These are phyloP conservation scores for Mesodorylaimus sp. DNA, from an alignment of 2,888 invertebrate species.

Conservation along the genomic window DNA sequence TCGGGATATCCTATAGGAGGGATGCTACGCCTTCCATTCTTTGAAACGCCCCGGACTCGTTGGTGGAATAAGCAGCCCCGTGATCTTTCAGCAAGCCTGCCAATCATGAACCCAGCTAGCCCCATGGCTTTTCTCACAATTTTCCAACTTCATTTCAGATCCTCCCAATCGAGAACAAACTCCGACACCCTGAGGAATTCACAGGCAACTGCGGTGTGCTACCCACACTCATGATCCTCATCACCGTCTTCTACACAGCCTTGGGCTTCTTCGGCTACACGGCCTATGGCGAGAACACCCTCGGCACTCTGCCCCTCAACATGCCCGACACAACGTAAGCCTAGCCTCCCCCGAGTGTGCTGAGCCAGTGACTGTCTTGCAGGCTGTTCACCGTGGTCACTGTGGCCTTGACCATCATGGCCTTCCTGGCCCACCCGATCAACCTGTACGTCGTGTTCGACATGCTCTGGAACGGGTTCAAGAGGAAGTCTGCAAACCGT, in stretches of 20 bases:
- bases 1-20: no score
- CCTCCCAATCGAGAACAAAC: constrained; percentile 27
- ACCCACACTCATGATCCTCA: constrained; percentile 28
- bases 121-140: not conserved
- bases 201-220: constrained; percentile 25
- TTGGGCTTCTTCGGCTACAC: constrained; percentile 27
- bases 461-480: constrained; percentile 24
- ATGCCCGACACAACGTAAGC: constrained; percentile 17
- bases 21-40: no score
- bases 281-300: constrained; percentile 21
- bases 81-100: not conserved
- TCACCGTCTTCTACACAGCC: constrained; percentile 22
- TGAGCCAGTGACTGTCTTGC: constrained; percentile 5
- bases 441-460: constrained; percentile 20
- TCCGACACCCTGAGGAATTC: constrained; percentile 25
- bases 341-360: not conserved
- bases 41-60: no score
- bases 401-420: constrained; percentile 25
- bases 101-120: not conserved
- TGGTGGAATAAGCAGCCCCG: no score
- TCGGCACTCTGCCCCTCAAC: constrained; percentile 26
- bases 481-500: constrained; percentile 22
- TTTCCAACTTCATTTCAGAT: constrained; percentile 15
- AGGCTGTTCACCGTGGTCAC: constrained; percentile 26
- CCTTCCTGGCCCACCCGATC: constrained; percentile 26